phyloP scores from a whole-genome alignment of 2,113 vertebrate genomes.

The Gallinago paraguaiae region DNA sequence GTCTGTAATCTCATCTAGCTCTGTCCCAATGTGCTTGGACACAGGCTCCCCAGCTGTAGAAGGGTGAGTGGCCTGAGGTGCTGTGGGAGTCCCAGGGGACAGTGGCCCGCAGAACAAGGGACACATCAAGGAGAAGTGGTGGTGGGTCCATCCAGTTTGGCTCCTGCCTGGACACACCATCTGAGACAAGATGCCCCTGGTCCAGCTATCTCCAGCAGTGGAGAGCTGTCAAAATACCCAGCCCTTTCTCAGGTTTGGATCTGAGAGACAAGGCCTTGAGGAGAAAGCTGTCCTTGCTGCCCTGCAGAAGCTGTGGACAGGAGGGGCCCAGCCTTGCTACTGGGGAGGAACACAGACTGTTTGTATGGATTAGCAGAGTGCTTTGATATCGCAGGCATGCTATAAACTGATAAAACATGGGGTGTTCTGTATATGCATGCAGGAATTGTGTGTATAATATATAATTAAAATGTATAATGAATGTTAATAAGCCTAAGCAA shows the following conservation, averaged over 20 bases:
- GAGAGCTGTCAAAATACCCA: background rate
- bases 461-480: background rate
- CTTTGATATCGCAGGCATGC: background rate
- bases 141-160: background rate
- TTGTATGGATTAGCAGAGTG: background rate
- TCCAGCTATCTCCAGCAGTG: background rate
- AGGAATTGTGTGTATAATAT: background rate
- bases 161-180: background rate
- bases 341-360: fast-evolving
- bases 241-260: background rate
- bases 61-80: background rate
- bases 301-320: background rate
- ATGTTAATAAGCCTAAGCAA: background rate
- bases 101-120: background rate
- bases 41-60: background rate
- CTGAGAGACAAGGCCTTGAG: fast-evolving
- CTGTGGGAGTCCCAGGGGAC: background rate
- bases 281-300: background rate
- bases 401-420: background rate
- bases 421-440: background rate
- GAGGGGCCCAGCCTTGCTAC: no score
- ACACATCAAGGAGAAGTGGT: background rate
- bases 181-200: background rate
- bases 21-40: fast-evolving
- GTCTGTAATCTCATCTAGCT: background rate